Evolutionary conservation across 2,888 invertebrate species (phyloP).

Genomic region (Lingula anatina): DNA sequence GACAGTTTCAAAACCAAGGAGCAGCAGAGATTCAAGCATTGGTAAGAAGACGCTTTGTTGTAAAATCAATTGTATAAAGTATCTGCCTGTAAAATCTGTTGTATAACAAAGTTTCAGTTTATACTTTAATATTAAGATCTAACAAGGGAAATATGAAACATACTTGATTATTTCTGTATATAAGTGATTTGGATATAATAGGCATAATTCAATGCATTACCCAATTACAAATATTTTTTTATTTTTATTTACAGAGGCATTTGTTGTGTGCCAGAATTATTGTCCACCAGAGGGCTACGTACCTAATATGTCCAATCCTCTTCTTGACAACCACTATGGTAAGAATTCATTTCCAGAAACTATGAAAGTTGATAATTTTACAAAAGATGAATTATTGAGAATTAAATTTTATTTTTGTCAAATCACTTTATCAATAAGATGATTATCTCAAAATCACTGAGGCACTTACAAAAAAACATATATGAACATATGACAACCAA

Average conservation of each 20-base stretch:
- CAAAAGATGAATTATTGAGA: too few species aligned
- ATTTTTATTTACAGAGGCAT: slow-evolving; percentile 67
- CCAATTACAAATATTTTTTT: not conserved
- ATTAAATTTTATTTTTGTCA: too few species aligned
- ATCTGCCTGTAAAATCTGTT: too few species aligned
- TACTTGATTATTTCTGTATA: not conserved
- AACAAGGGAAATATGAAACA: not conserved
- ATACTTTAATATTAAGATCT: not conserved
- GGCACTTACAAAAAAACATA: too few species aligned
- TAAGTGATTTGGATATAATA: not conserved
- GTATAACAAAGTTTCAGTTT: not conserved
- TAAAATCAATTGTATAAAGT: too few species aligned
- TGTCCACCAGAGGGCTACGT: slow-evolving; percentile 76
- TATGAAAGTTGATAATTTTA: too few species aligned
- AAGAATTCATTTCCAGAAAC: too few species aligned
- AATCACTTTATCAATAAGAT: too few species aligned
- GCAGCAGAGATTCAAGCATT: slow-evolving; percentile 94
- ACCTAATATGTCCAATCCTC: slow-evolving; percentile 83
- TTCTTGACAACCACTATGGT: slow-evolving; percentile 62
- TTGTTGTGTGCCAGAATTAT: slow-evolving; percentile 88
- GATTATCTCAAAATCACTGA: too few species aligned
- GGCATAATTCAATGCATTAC: too few species aligned
- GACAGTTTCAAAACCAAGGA: slow-evolving; percentile 85
- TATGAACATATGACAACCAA: too few species aligned
- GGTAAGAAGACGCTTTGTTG: slow-evolving; percentile 51